Percentiles rank a stretch among this genome's conserved stretches.
Conservation (phyloP, 37 sponge, comb jelly and placozoan genomes). For the Chondrilla cf. caribensis region DNA sequence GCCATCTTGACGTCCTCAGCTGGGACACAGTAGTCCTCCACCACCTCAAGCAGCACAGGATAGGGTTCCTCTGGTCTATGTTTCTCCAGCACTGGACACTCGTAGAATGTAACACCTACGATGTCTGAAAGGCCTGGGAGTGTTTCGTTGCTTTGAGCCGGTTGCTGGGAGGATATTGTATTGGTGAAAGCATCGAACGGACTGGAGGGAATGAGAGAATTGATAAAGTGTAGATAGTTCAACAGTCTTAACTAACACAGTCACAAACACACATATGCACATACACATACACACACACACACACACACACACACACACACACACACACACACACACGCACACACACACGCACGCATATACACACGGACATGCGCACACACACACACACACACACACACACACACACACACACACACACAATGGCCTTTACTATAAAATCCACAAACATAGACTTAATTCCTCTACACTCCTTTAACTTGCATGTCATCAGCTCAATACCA, state of each 20-base stretch:
- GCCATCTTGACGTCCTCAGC: background rate
- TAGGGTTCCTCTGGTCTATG: background rate
- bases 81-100: background rate
- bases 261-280: too few species aligned
- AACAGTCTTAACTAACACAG: background rate
- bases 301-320: constrained; percentile 1
- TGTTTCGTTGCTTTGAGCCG: background rate
- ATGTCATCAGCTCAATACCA: too few species aligned
- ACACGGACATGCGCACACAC: too few species aligned
- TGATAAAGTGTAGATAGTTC: background rate
- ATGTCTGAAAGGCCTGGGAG: background rate
- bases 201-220: background rate
- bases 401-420: too few species aligned
- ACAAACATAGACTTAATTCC: too few species aligned
- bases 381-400: too few species aligned
- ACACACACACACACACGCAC: too few species aligned
- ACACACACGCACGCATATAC: too few species aligned
- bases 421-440: too few species aligned
- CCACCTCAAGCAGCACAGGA: background rate
- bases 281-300: background rate
- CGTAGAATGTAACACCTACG: background rate
- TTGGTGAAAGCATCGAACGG: too few species aligned
- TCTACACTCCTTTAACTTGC: too few species aligned
- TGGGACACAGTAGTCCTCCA: background rate
- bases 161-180: too few species aligned